A percentile compares a stretch with the other conserved stretches of the same genome.
phyloP scores from a whole-genome alignment of 2,888 invertebrate species.

The Lamellibrachia columna region DNA sequence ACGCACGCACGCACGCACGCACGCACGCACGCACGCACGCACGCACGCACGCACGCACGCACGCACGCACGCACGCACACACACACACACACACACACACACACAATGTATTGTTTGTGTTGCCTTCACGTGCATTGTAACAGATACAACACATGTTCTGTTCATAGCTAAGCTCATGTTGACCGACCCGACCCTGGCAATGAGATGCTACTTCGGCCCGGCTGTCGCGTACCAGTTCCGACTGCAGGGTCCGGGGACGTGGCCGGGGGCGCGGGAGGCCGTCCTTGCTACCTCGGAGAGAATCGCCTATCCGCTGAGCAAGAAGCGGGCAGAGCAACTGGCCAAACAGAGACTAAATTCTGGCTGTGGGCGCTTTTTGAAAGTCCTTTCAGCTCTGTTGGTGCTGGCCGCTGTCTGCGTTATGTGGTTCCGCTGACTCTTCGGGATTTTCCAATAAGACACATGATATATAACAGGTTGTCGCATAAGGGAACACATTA shows the following conservation, averaged over 20 bases:
- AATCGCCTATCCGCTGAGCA: neutral
- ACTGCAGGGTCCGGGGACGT: conserved; percentile 52
- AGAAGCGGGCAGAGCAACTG: neutral
- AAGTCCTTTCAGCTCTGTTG: neutral
- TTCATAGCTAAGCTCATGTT: conserved; percentile 39
- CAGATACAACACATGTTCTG: neutral
- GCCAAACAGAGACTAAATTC: neutral
- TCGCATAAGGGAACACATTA: too few relatives aligned
- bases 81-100: too few relatives aligned
- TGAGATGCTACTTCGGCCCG: conserved; percentile 57
- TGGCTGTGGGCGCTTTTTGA: neutral
- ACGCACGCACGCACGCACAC: too few relatives aligned
- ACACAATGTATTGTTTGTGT: neutral
- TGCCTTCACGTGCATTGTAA: neutral
- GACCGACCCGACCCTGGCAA: conserved; percentile 50
- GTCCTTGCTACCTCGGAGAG: conserved; percentile 7
- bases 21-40: too few relatives aligned
- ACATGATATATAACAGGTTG: too few relatives aligned
- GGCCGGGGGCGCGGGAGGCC: conserved; percentile 37
- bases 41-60: too few relatives aligned
- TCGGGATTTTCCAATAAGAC: neutral
- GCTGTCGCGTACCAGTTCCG: conserved; percentile 61
- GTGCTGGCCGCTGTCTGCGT: neutral
- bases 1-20: too few relatives aligned
- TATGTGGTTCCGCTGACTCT: neutral